Evolutionary conservation across 1,140 invertebrate species (phyloP), one percentile per base, ranked within the genome.

Genomic region (Aphis craccivora): DNA sequence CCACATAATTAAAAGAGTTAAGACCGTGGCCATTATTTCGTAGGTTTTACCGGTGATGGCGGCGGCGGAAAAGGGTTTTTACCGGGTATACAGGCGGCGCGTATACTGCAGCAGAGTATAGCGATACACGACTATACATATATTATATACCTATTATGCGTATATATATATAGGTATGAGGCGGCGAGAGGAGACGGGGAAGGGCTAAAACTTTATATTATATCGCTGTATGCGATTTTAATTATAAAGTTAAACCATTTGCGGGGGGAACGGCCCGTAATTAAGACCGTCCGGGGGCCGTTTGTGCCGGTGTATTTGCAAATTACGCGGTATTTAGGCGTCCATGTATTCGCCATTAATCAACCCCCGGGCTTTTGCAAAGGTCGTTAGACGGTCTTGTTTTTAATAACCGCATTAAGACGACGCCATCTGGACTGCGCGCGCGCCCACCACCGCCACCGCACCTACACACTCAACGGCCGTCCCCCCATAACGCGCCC

Each of bases 341-440:
- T 93, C 91, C 91, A 93, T 93, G 91, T 93, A 93, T 93, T 93
- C 91, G 76, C 91, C 91, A 93, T 93, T 93, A 84, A 93, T 93
- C 91, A 93, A 93, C 91, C 91, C 91, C 76, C 91, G 91, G 91
- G 91, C 91, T 93, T 93, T 93, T 93, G 91, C 91, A 93, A 93
- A 93, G 91, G 91, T 93, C 91, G 91, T 93, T 93, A 93, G 91
- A 93, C 91, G 91, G 91, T 93, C 91, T 93, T 93, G 91, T 93
- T 93, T 93, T 93, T 93, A 93, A 93, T 93, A 93, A 93, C 91
- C 91, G 91, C 91, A 93, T 93, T 93, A 93, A 93, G 91, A 93
- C 81, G 67, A 84, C 91, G 91, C 91, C 91, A 93, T 93, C 91
- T 93, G 91, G 91, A 93, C 91, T 25, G 91, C 67, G 91, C 90